These are phyloP conservation scores for Melanotaenia nigrans DNA, from an alignment of 2,797 vertebrate species.

Conservation along the genomic window DNA sequence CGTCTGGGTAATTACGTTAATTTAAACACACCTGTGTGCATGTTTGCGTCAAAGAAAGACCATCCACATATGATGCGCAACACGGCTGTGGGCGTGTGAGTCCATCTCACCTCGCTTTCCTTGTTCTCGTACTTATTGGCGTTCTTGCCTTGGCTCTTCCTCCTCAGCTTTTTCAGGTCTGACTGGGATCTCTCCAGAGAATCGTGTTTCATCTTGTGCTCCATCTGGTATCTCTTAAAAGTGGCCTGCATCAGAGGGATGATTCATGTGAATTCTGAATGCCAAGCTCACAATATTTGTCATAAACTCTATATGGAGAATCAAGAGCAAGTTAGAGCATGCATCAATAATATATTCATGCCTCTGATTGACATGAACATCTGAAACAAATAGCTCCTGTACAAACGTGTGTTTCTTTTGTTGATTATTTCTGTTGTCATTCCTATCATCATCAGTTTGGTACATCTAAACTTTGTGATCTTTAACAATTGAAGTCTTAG, in stretches of 20 bases:
- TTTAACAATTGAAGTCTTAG: neutral
- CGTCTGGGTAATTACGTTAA: conserved; percentile 10
- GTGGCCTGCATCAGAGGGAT: conserved; percentile 85
- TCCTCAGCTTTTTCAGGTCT: conserved; percentile 93
- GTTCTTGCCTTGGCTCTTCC: conserved; percentile 97
- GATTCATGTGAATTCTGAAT: conserved; percentile 13
- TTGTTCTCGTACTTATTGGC: conserved; percentile 92
- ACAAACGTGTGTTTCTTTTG: neutral
- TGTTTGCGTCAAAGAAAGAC: conserved; percentile 2
- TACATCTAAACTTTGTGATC: neutral
- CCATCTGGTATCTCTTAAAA: conserved; percentile 93
- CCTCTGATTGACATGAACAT: neutral
- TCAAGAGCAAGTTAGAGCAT: neutral
- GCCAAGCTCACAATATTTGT: neutral
- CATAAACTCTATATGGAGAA: neutral
- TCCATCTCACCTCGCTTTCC: conserved; percentile 90
- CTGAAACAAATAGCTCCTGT: neutral
- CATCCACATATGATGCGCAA: conserved; percentile 6
- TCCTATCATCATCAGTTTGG: neutral
- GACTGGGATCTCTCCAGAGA: conserved; percentile 94
- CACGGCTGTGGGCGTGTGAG: neutral
- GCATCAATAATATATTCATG: neutral
- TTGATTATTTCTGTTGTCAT: neutral
- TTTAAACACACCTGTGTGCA: neutral
- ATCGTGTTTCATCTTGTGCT: conserved; percentile 93